A percentile compares a stretch with the other conserved stretches of the same genome.
Conservation (phyloP, 2,797 vertebrate species). For the Gastrophryne carolinensis region DNA sequence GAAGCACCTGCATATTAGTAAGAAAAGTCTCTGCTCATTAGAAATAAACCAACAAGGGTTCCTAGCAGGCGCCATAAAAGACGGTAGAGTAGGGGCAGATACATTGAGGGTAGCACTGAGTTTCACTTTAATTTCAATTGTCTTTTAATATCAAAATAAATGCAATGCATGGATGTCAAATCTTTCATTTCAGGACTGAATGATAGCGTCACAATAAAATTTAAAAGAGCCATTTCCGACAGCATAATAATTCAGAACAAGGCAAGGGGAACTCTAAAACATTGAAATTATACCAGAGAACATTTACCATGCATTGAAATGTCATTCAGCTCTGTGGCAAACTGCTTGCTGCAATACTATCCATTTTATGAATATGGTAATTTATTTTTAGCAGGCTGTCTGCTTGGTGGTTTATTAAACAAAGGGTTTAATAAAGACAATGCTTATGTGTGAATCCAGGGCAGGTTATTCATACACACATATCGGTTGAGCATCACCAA, state of each 20-base stretch:
- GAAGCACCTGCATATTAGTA: no score
- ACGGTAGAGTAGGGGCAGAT: no score
- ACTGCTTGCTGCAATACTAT: slow-evolving; percentile 1
- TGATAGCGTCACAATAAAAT: background rate
- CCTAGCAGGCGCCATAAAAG: no score
- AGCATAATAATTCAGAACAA: slow-evolving; percentile 23
- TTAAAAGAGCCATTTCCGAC: slow-evolving; percentile 3
- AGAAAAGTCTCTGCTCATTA: no score
- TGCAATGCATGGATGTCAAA: background rate
- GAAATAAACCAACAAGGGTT: no score
- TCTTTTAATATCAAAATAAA: background rate
- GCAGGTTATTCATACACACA: background rate
- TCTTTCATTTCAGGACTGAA: background rate
- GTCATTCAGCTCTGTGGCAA: slow-evolving; percentile 21
- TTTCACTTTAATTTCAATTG: background rate
- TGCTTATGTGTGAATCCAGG: background rate
- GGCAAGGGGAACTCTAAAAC: slow-evolving; percentile 3
- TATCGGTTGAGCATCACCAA: background rate
- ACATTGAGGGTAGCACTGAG: no score
- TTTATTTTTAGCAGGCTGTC: slow-evolving; percentile 18
- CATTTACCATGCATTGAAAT: slow-evolving; percentile 23
- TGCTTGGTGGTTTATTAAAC: background rate
- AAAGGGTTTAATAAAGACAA: background rate
- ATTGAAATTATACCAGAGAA: slow-evolving; percentile 17
- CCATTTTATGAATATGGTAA: slow-evolving; percentile 12